These are phyloP conservation scores for Paragorgia papillata DNA, from an alignment of 92 coral and sea anemone genomes.

Conservation along the genomic window DNA sequence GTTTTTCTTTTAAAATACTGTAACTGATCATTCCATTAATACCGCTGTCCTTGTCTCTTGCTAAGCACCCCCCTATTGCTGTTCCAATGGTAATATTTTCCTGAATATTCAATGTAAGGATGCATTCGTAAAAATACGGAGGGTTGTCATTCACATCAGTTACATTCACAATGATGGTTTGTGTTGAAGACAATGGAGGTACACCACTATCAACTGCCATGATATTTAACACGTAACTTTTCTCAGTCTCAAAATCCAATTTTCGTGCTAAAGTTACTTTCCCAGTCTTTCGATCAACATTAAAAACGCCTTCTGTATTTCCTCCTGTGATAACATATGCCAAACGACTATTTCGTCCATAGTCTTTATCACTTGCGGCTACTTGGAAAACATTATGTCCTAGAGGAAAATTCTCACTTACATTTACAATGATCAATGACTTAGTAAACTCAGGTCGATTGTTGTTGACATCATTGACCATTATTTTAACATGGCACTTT, in stretches of 20 bases:
- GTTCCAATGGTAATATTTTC: conserved; percentile 70
- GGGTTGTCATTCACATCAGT: conserved; percentile 79
- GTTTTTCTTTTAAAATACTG: conserved; percentile 62
- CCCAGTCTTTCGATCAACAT: conserved; percentile 76
- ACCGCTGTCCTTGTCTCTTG: conserved; percentile 84
- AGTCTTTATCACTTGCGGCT: conserved; percentile 79
- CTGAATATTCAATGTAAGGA: conserved; percentile 47
- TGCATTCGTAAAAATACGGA: conserved; percentile 66
- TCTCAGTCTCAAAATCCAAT: conserved; percentile 78
- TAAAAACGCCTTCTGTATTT: conserved; percentile 79
- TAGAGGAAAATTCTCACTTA: conserved; percentile 58
- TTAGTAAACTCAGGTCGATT: conserved; percentile 69
- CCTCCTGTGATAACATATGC: conserved; percentile 81
- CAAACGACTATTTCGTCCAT: conserved; percentile 75
- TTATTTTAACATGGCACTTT: conserved; percentile 61
- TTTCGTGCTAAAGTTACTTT: conserved; percentile 61
- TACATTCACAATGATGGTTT: conserved; percentile 69
- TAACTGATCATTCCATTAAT: conserved; percentile 68
- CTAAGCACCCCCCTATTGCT: conserved; percentile 72
- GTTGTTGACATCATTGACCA: conserved; percentile 82
- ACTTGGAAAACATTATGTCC: conserved; percentile 61
- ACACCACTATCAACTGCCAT: conserved; percentile 84
- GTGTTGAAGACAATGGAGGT: conserved; percentile 59
- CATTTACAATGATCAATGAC: conserved; percentile 31
- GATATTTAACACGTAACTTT: conserved; percentile 67